These are phyloP conservation scores for Nothobranchius kuhntae DNA, from an alignment of 2,113 vertebrate genomes.

Conservation along the genomic window DNA sequence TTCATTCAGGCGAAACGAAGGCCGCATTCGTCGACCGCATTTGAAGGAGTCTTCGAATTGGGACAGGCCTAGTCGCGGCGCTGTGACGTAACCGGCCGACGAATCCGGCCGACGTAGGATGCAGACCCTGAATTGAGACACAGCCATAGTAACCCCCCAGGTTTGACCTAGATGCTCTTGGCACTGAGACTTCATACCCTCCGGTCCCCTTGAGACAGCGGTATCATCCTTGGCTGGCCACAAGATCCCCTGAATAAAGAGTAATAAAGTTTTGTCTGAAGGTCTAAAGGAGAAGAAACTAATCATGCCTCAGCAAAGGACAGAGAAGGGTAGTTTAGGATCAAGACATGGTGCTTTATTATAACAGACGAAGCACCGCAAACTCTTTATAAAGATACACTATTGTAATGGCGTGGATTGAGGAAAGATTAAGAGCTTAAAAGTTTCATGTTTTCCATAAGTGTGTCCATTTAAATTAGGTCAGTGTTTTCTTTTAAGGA, in stretches of 20 bases:
- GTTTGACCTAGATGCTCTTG: conserved; percentile 19
- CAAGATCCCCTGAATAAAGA: conserved; percentile 11
- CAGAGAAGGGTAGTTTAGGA: conserved; percentile 24
- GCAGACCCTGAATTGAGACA: too few species aligned
- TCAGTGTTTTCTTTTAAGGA: conserved; percentile 48
- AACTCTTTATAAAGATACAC: conserved; percentile 26
- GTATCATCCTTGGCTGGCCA: conserved; percentile 6
- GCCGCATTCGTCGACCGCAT: too few species aligned
- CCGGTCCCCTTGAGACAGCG: conserved; percentile 16
- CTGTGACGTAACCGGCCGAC: too few species aligned
- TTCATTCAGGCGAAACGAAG: too few species aligned
- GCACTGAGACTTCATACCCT: conserved; percentile 15
- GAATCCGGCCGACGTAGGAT: too few species aligned
- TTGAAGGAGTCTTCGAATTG: too few species aligned
- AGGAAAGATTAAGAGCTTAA: conserved; percentile 52
- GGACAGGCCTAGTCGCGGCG: too few species aligned
- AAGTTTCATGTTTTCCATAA: conserved; percentile 47
- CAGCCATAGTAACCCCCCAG: conserved; percentile 8
- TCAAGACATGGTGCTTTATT: conserved; percentile 34
- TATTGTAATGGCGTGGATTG: conserved; percentile 51
- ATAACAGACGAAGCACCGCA: conserved; percentile 27
- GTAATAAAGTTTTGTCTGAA: conserved; percentile 40
- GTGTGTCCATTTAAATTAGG: conserved; percentile 50
- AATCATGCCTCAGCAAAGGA: conserved; percentile 19
- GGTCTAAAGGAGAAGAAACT: conserved; percentile 32